phyloP scores from a whole-genome alignment of 2,797 vertebrate species.

The Scarus forsteni region DNA sequence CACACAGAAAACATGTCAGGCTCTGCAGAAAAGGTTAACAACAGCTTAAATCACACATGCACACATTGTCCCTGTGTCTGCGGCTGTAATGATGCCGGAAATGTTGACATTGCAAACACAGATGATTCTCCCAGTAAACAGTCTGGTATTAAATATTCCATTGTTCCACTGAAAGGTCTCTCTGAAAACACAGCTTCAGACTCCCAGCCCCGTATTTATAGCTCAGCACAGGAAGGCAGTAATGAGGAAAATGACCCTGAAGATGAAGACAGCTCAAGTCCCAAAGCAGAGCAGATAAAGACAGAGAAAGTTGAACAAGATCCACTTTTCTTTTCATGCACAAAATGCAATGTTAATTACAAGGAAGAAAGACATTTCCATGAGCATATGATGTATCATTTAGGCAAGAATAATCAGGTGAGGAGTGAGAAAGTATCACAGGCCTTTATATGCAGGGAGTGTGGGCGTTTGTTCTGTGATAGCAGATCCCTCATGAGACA shows the following conservation, averaged over 20 bases:
- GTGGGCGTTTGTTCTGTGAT: constrained; percentile 95
- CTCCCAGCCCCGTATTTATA: constrained; percentile 87
- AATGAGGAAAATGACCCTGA: constrained; percentile 88
- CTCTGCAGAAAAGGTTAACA: constrained; percentile 87
- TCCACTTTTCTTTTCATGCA: constrained; percentile 91
- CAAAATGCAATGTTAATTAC: constrained; percentile 95
- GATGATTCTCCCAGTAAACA: constrained; percentile 60
- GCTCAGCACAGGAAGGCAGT: constrained; percentile 80
- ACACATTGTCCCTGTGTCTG: constrained; percentile 81
- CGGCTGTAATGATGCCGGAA: constrained; percentile 76
- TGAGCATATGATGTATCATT: constrained; percentile 98
- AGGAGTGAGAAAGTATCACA: constrained; percentile 89
- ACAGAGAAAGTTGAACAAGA: constrained; percentile 86
- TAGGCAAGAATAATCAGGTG: constrained; percentile 95
- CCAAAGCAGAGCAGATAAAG: constrained; percentile 89
- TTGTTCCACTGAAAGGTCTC: constrained; percentile 82
- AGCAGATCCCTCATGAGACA: constrained; percentile 92
- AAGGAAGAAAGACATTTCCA: constrained; percentile 94
- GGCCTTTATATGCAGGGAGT: constrained; percentile 94
- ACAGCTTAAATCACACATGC: constrained; percentile 82
- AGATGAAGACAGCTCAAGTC: constrained; percentile 84
- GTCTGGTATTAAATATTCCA: constrained; percentile 86
- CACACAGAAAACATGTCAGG: constrained; percentile 86
- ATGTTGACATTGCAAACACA: constrained; percentile 68
- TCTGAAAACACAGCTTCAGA: constrained; percentile 80